Conservation (phyloP, 2,797 vertebrate species). For the Sternarchorhynchus goeldii region DNA sequence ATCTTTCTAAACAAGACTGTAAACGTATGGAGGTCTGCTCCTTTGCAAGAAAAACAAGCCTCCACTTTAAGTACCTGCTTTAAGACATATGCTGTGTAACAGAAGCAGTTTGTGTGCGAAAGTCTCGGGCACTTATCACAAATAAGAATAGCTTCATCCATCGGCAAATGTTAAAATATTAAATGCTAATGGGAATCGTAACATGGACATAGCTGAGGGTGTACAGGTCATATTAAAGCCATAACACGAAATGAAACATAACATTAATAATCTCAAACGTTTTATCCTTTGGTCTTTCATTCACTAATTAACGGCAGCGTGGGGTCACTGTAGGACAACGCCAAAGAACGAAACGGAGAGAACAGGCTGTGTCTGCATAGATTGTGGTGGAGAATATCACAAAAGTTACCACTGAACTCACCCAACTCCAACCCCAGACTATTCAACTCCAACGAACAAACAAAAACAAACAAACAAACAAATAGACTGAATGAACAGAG, state of each 20-base stretch:
- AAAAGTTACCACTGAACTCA: background rate
- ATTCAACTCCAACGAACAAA: too few relatives aligned
- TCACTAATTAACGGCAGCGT: background rate
- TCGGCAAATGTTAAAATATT: slow-evolving; percentile 16
- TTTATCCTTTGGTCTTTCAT: background rate
- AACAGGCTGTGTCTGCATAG: background rate
- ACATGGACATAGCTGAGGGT: too few relatives aligned
- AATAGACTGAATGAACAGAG: background rate
- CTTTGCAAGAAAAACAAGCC: background rate
- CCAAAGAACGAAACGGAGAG: background rate
- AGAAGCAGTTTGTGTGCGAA: background rate
- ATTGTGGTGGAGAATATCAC: background rate
- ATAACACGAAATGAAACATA: background rate
- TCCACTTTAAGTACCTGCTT: slow-evolving; percentile 2
- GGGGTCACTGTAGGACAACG: background rate
- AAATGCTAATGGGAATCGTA: too few relatives aligned
- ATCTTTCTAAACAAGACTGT: background rate
- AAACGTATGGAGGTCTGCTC: background rate
- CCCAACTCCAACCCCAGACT: background rate
- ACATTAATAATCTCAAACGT: background rate
- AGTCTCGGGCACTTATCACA: slow-evolving; percentile 6
- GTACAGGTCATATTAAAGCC: background rate
- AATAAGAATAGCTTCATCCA: slow-evolving; percentile 6
- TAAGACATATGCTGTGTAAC: slow-evolving; percentile 1
- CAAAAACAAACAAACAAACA: background rate